phyloP scores from a whole-genome alignment of 2,113 vertebrate genomes.

The Galbula dea region DNA sequence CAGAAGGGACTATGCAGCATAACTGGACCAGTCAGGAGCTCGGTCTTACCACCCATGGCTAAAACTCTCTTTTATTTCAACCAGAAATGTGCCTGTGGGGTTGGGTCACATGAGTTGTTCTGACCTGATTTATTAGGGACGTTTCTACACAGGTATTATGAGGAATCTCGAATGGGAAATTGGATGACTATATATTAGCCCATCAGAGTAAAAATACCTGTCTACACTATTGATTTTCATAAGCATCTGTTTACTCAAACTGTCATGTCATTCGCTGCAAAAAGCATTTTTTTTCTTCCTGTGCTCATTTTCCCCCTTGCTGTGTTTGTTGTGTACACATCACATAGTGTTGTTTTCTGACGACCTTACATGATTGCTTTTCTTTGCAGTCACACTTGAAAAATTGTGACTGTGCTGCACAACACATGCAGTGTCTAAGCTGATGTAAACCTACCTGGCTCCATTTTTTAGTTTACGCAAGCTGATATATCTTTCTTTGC shows the following conservation, averaged over 20 bases:
- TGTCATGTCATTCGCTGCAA: not conserved
- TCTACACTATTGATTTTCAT: not conserved
- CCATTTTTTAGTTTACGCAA: not conserved
- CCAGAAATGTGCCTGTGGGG: not conserved
- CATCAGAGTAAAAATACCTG: not conserved
- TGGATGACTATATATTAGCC: not conserved
- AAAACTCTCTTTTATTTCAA: slow-evolving; percentile 13
- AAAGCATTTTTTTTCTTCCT: not conserved
- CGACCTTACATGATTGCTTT: not conserved
- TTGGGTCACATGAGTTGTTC: not conserved
- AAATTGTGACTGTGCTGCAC: not conserved
- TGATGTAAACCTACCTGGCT: not conserved
- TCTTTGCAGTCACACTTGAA: slow-evolving; percentile 35
- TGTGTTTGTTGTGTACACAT: not conserved
- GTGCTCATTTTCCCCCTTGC: not conserved
- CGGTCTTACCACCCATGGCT: slow-evolving; percentile 21
- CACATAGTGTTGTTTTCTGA: not conserved
- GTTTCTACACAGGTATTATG: not conserved
- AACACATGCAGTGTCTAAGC: not conserved
- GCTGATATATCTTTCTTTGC: not conserved
- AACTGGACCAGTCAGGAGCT: slow-evolving; percentile 17
- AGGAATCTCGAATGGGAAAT: not conserved
- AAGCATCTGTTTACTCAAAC: not conserved
- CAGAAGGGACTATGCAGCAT: slow-evolving; percentile 40
- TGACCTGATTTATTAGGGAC: not conserved